These are phyloP conservation scores for Gymnorhina tibicen DNA, from an alignment of 2,113 vertebrate genomes.

Conservation along the genomic window DNA sequence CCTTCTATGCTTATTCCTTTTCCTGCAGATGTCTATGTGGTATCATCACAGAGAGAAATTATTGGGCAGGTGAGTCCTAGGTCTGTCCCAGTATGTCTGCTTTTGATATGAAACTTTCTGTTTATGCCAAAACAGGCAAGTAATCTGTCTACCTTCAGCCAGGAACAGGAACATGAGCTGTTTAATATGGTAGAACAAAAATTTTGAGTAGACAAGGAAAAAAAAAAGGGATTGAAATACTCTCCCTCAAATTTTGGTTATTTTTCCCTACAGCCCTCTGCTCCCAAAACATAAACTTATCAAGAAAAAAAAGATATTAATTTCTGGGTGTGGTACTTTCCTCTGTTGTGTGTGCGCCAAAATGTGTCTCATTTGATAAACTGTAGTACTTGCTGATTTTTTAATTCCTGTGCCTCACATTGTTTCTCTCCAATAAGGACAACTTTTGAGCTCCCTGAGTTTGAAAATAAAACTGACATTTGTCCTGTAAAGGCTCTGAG, in stretches of 20 bases:
- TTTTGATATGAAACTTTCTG: background rate
- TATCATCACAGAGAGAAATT: background rate
- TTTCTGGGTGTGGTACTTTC: background rate
- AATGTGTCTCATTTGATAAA: fast-evolving
- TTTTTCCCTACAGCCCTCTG: background rate
- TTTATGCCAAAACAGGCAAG: background rate
- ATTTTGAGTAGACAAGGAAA: background rate
- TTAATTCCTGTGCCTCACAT: background rate
- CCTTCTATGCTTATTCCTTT: background rate
- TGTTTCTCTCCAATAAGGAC: background rate
- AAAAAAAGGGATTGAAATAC: fast-evolving
- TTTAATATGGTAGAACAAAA: background rate
- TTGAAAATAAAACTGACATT: background rate
- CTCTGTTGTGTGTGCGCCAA: background rate
- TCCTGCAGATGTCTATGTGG: background rate
- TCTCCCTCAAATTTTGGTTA: background rate
- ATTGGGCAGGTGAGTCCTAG: background rate
- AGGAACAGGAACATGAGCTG: background rate
- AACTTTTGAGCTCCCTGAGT: background rate
- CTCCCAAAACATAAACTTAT: background rate
- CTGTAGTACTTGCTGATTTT: background rate
- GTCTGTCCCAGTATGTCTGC: background rate
- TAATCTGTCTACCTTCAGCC: background rate
- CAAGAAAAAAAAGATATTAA: fast-evolving
- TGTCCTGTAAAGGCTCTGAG: background rate